Evolutionary conservation across 2,888 invertebrate genomes (phyloP).

Genomic region (Melolontha melolontha): DNA sequence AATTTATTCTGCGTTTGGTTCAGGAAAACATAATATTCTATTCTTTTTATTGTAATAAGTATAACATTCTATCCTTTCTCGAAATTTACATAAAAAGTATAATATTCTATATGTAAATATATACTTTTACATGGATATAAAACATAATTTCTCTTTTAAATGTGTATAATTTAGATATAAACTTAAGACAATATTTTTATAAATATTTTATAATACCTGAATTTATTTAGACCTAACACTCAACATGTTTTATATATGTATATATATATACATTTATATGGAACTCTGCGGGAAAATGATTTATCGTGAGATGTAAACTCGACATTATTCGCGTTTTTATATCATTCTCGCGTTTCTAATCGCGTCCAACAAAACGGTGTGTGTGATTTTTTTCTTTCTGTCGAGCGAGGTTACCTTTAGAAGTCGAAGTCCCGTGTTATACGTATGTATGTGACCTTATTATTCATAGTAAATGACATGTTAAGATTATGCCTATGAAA

Average conservation of each 20-base stretch:
- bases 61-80: no score
- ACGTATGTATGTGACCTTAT: slow-evolving; percentile 48
- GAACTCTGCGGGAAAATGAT: slow-evolving; percentile 2
- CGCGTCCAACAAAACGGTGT: no score
- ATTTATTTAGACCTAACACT: slow-evolving; percentile 1
- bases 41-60: no score
- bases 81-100: not conserved
- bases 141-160: slow-evolving; percentile 1
- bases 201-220: not conserved
- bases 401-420: slow-evolving; percentile 1
- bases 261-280: no score
- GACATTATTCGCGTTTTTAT: slow-evolving; percentile 21
- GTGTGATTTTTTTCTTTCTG: not conserved
- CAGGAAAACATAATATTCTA: no score
- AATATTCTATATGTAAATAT: not conserved
- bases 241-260: not conserved
- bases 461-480: slow-evolving; percentile 50
- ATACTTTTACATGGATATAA: slow-evolving; percentile 1
- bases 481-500: slow-evolving; percentile 49
- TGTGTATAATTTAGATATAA: slow-evolving; percentile 1
- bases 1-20: no score
- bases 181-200: not conserved
- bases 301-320: slow-evolving; percentile 10
- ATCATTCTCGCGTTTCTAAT: slow-evolving; percentile 11
- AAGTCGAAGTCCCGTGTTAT: slow-evolving; percentile 21